Conservation (phyloP, 2,888 invertebrate genomes). For the Hybos culiciformis region DNA sequence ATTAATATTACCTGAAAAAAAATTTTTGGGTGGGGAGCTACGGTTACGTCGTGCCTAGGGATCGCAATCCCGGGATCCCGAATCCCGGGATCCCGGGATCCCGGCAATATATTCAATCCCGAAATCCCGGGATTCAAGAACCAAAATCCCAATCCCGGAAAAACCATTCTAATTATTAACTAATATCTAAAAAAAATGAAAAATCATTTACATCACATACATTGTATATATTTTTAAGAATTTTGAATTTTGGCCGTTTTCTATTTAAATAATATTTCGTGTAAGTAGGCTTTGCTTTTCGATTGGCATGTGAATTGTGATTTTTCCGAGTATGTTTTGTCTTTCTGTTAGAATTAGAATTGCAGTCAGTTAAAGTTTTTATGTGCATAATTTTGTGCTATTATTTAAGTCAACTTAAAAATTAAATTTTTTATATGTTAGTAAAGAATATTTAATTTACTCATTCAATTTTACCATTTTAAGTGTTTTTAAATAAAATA, state of each 20-base stretch:
- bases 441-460: neutral
- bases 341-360: neutral
- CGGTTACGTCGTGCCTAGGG: neutral
- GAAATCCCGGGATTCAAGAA: neutral
- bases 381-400: neutral
- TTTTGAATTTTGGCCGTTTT: neutral
- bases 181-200: neutral
- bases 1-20: too few relatives aligned
- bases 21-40: too few relatives aligned
- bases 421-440: neutral
- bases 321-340: neutral
- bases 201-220: neutral
- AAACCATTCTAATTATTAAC: neutral
- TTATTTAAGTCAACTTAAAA: neutral
- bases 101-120: neutral
- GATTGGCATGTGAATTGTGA: neutral
- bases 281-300: neutral
- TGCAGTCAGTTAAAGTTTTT: neutral
- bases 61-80: neutral
- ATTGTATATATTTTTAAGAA: neutral
- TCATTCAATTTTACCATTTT: neutral
- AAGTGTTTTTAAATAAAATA: neutral
- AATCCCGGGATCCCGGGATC: neutral
- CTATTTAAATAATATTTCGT: neutral
- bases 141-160: neutral